Evolutionary conservation across 2,113 vertebrate genomes (phyloP), one percentile per base, ranked within the genome.

Genomic region (Copsychus sechellarum): DNA sequence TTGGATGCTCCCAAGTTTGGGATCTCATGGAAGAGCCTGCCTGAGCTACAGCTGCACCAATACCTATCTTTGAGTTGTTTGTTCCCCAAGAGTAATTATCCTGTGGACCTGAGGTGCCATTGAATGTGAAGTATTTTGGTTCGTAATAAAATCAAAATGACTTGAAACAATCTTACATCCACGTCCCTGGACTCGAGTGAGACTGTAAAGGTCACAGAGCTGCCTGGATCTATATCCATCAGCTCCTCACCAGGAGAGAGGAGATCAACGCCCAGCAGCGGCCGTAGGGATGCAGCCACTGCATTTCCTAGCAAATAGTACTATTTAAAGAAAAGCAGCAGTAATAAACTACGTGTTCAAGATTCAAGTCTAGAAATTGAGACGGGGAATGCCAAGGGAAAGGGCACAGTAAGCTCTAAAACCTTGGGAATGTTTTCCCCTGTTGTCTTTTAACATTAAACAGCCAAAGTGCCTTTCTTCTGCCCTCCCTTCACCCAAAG

Each of bases 101-200:
- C 86, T 22, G 34, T 48, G 88, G 47, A 78, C 69, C 48, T 5
- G 56, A 91, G 80, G 64, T 95, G 80, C 67, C 51, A 40, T 4
- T 91, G 88, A 88, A 86, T 38, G 51, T 86, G 92, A 88, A 81
- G 64, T 71, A 9, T 66, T 93, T 95, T 88, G 64, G 65, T 93
- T 93, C 89, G 56, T 91, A 95, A 95, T 96, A 95, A 96, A 95
- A 92, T 93, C 71, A 77, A 5, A 88, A 50, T 72, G 14, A 87
- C 91, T 88, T 45, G 57, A 89, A 95, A 86, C 53, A 56, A n/a
- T 51, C 70, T 73, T 58, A 12, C 6, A 23, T 71, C 40, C 1
- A 0, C 5, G 0, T 86, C 78, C 56, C 61, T 29, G 70, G 73
- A 21, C 80, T 86, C 31, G 3, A 65, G 64, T 13, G 66, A 86